These are phyloP conservation scores for Balaeniceps rex DNA, from an alignment of 2,113 vertebrate genomes.

Conservation along the genomic window DNA sequence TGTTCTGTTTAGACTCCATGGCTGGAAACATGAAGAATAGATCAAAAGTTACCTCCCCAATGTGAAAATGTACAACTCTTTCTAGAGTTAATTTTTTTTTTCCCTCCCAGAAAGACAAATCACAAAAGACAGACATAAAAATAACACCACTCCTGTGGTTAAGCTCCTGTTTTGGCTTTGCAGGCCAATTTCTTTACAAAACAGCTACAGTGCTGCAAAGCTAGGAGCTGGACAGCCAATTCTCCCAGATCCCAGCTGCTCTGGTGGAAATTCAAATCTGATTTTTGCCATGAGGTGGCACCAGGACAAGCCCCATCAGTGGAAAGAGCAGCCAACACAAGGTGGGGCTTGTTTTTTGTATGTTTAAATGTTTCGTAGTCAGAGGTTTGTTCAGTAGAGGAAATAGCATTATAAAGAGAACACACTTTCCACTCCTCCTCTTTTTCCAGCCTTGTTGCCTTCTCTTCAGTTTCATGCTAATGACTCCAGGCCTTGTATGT, in stretches of 20 bases:
- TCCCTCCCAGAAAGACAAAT: background rate
- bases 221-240: background rate
- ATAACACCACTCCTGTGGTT: background rate
- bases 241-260: background rate
- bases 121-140: background rate
- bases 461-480: background rate
- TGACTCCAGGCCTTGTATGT: background rate
- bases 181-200: background rate
- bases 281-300: conserved; percentile 21
- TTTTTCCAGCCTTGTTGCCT: conserved; percentile 37
- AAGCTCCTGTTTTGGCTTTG: background rate
- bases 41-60: too few relatives aligned
- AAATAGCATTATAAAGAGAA: conserved; percentile 18
- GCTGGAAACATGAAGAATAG: accelerated
- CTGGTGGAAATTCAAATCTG: background rate
- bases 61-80: accelerated
- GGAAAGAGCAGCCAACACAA: background rate
- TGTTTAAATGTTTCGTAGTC: background rate
- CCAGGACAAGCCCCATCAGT: background rate
- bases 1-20: background rate
- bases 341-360: background rate
- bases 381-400: conserved; percentile 39
- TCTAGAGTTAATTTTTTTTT: background rate
- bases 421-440: conserved; percentile 56
- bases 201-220: background rate